A percentile compares a stretch with the other conserved stretches of the same genome.
Conservation (phyloP, 2,113 vertebrate species). For the Nothoprocta perdicaria region DNA sequence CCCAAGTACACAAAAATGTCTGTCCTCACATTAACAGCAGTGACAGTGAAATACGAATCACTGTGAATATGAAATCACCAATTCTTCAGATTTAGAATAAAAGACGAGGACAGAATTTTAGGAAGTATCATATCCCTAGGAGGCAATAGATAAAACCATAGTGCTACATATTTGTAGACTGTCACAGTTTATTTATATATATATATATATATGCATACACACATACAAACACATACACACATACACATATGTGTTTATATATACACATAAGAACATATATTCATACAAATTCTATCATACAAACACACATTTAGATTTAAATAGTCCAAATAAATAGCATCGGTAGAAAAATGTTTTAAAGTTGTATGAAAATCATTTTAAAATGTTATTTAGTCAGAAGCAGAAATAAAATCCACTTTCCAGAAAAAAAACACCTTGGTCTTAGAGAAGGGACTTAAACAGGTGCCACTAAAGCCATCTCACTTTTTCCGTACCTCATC, state of each 20-base stretch:
- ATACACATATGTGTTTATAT: too few species aligned
- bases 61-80: background rate
- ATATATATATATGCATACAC: too few species aligned
- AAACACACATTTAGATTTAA: background rate
- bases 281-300: too few species aligned
- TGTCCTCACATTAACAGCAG: background rate
- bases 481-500: conserved; percentile 87
- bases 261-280: too few species aligned
- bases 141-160: background rate
- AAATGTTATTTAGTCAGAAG: background rate
- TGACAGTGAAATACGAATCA: background rate
- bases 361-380: background rate
- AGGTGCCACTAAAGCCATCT: background rate
- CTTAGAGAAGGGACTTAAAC: background rate
- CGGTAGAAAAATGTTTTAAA: background rate
- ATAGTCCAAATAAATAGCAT: background rate
- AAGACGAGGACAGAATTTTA: background rate
- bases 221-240: too few species aligned
- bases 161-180: background rate
- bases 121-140: background rate
- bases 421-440: background rate
- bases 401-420: background rate
- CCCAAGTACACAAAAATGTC: background rate
- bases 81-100: background rate
- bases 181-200: background rate